Percentiles rank a stretch among this genome's conserved stretches.
Conservation (phyloP, 2,888 invertebrate species). For the Hydropsyche betteni region DNA sequence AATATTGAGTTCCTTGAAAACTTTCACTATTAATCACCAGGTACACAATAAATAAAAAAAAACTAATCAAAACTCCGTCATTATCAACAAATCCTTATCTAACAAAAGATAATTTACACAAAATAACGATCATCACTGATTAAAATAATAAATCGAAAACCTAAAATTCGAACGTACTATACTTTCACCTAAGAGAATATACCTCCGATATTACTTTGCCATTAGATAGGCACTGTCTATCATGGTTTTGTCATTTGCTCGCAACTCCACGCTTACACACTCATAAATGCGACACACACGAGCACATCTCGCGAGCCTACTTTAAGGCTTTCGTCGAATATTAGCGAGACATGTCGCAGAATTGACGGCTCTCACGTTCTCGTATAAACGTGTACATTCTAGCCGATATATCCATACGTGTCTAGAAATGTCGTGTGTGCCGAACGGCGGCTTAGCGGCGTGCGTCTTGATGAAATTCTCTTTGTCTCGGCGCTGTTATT, state of each 20-base stretch:
- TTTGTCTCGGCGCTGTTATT: slow-evolving; percentile 24
- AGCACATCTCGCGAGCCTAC: slow-evolving; percentile 17
- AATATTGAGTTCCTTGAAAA: too few species aligned
- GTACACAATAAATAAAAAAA: too few species aligned
- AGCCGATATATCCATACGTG: too few species aligned
- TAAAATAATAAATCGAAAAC: not conserved
- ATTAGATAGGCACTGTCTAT: slow-evolving; percentile 24
- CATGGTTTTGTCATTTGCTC: slow-evolving; percentile 34
- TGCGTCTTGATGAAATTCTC: slow-evolving; percentile 27
- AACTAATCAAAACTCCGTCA: too few species aligned
- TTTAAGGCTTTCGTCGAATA: slow-evolving; percentile 40
- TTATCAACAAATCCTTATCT: too few species aligned
- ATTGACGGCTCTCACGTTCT: slow-evolving; percentile 15
- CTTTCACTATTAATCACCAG: too few species aligned
- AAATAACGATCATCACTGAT: too few species aligned
- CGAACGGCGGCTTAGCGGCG: slow-evolving; percentile 18
- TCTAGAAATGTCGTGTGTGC: not conserved
- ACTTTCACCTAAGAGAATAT: not conserved
- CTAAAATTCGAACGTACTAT: slow-evolving; percentile 15
- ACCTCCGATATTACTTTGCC: slow-evolving; percentile 24
- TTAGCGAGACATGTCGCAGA: slow-evolving; percentile 31
- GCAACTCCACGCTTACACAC: not conserved
- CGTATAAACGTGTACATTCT: too few species aligned
- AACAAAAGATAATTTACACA: too few species aligned
- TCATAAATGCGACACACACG: too few species aligned